These are phyloP conservation scores for Cheilinus undulatus DNA, from an alignment of 2,113 vertebrate genomes.

Conservation along the genomic window DNA sequence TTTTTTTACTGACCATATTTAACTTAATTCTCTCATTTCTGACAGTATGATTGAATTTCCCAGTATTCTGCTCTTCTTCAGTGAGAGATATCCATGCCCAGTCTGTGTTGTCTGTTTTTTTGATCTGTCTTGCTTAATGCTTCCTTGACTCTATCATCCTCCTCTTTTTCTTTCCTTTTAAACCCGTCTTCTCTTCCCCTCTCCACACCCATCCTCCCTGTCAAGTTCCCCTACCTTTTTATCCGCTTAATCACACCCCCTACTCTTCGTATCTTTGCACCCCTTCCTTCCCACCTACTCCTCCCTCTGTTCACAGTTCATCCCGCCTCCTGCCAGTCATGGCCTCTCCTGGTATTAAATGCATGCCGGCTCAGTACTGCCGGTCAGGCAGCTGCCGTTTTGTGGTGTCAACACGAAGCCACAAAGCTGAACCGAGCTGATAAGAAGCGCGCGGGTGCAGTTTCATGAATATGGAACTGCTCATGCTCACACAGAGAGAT, in stretches of 20 bases:
- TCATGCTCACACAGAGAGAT: background rate
- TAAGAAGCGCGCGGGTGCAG: constrained; percentile 48
- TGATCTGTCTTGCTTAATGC: constrained; percentile 4
- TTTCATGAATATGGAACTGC: constrained; percentile 61
- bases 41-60: background rate
- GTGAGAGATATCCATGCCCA: background rate
- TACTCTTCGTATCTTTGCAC: constrained; percentile 5
- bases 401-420: constrained; percentile 28
- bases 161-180: constrained; percentile 3
- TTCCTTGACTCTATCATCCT: background rate
- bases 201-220: too few relatives aligned
- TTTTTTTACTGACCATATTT: too few relatives aligned
- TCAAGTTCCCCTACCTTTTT: background rate
- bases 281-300: background rate
- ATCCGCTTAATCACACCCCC: background rate
- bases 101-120: constrained; percentile 25
- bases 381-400: constrained; percentile 17
- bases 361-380: constrained; percentile 18
- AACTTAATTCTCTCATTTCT: constrained; percentile 5
- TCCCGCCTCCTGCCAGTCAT: constrained; percentile 20
- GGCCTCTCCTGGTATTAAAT: constrained; percentile 43
- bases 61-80: background rate
- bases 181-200: too few relatives aligned
- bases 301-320: constrained; percentile 2
- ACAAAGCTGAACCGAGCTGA: constrained; percentile 58